Evolutionary conservation across 2,113 vertebrate species (phyloP).

Genomic region (Chaetura pelagica): DNA sequence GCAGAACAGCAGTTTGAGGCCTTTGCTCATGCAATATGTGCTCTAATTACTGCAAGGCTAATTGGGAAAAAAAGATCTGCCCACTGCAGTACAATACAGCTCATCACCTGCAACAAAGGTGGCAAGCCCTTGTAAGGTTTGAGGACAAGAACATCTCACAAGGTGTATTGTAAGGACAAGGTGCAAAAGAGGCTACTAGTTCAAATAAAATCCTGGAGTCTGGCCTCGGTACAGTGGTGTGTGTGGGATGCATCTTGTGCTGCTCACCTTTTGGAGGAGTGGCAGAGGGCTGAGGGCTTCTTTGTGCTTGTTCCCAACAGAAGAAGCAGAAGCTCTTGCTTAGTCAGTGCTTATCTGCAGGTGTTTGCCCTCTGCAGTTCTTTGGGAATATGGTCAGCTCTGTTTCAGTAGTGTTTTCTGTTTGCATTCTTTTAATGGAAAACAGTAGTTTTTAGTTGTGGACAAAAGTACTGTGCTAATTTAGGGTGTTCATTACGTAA

Average conservation of each 20-base stretch:
- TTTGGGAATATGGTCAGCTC: not conserved
- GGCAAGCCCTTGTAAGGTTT: not conserved
- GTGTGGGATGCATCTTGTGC: not conserved
- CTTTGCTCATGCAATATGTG: not conserved
- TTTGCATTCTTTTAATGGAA: not conserved
- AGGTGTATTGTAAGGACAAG: not conserved
- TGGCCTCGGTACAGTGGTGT: rapidly evolving
- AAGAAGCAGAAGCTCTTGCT: not conserved
- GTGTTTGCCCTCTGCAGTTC: not conserved
- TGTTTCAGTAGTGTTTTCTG: not conserved
- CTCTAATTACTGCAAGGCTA: slow-evolving; percentile 12
- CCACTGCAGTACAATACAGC: not conserved
- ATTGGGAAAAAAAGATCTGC: not conserved
- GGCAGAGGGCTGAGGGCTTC: not conserved
- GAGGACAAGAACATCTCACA: not conserved
- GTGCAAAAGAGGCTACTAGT: not conserved
- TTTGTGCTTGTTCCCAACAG: not conserved
- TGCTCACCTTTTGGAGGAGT: not conserved
- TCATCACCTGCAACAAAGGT: not conserved
- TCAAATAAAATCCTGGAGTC: not conserved
- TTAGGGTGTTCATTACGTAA: not conserved
- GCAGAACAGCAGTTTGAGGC: not conserved
- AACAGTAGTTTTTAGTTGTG: not conserved
- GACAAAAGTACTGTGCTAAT: not conserved
- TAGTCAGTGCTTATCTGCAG: not conserved